These are phyloP conservation scores for Acleris literana DNA, from an alignment of 2,888 invertebrate species.

Conservation along the genomic window DNA sequence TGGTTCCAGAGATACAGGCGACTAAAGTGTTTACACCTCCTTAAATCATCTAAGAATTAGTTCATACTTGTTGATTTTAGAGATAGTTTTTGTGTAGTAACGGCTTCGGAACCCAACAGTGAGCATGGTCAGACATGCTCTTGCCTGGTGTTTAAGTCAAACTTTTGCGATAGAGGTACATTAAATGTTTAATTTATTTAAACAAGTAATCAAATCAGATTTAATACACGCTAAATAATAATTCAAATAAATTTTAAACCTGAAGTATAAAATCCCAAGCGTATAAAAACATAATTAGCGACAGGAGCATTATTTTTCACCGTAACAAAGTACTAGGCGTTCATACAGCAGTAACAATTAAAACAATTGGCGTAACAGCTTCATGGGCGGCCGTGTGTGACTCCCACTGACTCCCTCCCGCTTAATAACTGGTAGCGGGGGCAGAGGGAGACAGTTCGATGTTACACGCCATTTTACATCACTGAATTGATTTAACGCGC, in stretches of 20 bases:
- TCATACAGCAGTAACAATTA: slow-evolving; percentile 46
- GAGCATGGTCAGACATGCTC: no score
- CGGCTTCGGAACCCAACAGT: no score
- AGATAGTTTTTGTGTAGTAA: no score
- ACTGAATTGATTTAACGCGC: slow-evolving; percentile 44
- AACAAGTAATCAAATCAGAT: not conserved
- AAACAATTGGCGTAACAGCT: slow-evolving; percentile 46
- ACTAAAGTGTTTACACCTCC: no score
- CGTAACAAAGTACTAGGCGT: slow-evolving; percentile 30
- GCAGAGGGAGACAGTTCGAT: slow-evolving; percentile 31
- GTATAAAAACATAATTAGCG: slow-evolving; percentile 4
- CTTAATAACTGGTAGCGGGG: slow-evolving; percentile 1
- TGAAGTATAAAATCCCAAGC: not conserved
- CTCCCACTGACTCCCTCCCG: slow-evolving; percentile 27
- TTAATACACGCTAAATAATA: not conserved
- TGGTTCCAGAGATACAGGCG: no score
- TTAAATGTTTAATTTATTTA: not conserved
- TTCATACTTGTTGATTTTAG: no score
- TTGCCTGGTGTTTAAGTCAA: no score
- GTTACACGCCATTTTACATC: slow-evolving; percentile 43
- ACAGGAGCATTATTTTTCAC: slow-evolving; percentile 15
- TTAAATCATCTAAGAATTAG: no score
- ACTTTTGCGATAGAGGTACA: not conserved
- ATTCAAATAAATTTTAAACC: not conserved
- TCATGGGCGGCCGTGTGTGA: slow-evolving; percentile 38